phyloP scores from a whole-genome alignment of 2,888 invertebrate genomes.

The Trichogramma evanescens region DNA sequence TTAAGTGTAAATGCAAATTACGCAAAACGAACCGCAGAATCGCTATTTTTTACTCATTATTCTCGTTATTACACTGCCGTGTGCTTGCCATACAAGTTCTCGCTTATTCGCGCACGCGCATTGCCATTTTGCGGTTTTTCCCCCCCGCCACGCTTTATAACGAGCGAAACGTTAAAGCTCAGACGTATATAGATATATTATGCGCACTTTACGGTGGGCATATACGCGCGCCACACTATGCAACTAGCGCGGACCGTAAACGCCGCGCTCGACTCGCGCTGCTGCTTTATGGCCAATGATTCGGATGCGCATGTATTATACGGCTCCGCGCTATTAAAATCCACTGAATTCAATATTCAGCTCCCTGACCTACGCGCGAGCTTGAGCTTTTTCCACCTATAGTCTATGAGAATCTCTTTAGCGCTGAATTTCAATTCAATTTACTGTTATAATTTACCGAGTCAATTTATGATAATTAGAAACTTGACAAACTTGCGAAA shows the following conservation, averaged over 20 bases:
- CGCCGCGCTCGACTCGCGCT: conserved; percentile 35
- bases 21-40: too few relatives aligned
- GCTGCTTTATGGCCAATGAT: conserved; percentile 33
- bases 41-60: too few relatives aligned
- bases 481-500: too few relatives aligned
- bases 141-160: background rate
- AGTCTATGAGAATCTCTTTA: too few relatives aligned
- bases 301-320: conserved; percentile 25
- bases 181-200: conserved; percentile 7
- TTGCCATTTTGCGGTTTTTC: conserved; percentile 2
- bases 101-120: background rate
- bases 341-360: conserved; percentile 16
- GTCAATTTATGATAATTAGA: too few relatives aligned
- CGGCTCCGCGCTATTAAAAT: conserved; percentile 23
- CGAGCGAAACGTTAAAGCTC: background rate
- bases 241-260: conserved; percentile 34
- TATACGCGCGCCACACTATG: too few relatives aligned
- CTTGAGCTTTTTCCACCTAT: background rate
- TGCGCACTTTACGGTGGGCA: conserved; percentile 30
- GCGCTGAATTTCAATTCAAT: too few relatives aligned
- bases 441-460: too few relatives aligned
- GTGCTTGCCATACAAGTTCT: background rate
- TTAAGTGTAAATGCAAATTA: too few relatives aligned
- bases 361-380: conserved; percentile 5
- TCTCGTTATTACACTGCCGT: too few relatives aligned